These are phyloP conservation scores for Cynocephalus volans DNA, from an alignment of 2,113 vertebrate genomes.

Conservation along the genomic window DNA sequence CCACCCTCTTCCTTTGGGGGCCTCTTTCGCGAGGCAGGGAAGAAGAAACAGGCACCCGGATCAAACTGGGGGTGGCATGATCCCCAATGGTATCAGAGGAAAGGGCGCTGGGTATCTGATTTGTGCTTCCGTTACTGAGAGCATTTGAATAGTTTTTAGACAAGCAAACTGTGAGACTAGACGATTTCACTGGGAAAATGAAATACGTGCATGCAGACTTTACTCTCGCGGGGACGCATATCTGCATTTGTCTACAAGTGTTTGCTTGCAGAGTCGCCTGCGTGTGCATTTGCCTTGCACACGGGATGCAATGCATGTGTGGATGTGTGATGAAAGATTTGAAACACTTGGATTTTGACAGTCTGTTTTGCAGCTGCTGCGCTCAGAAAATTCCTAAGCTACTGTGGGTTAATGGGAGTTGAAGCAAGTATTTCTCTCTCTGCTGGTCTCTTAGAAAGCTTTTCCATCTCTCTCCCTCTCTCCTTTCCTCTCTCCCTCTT, in stretches of 20 bases:
- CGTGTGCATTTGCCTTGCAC: constrained; percentile 14
- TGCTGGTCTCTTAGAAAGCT: constrained; percentile 50
- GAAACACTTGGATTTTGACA: constrained; percentile 65
- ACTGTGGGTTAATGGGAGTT: constrained; percentile 73
- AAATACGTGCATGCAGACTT: background rate
- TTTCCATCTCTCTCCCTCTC: fast-evolving
- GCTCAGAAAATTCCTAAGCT: constrained; percentile 81
- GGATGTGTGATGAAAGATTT: constrained; percentile 60
- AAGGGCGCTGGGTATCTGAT: background rate
- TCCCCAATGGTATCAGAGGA: background rate
- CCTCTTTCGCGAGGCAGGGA: background rate
- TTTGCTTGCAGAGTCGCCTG: background rate
- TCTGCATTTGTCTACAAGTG: constrained; percentile 9
- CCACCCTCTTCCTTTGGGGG: background rate
- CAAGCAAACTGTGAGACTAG: constrained; percentile 9
- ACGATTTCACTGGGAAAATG: background rate
- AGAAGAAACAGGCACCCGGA: background rate
- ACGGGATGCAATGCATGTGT: background rate
- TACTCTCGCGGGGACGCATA: background rate
- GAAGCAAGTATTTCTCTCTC: constrained; percentile 76
- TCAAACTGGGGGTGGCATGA: background rate
- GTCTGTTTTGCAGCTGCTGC: constrained; percentile 55
- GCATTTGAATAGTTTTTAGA: constrained; percentile 65
- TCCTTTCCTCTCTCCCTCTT: background rate
- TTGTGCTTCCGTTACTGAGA: background rate